Evolutionary conservation across 2,888 invertebrate genomes (phyloP), one percentile per base, ranked within the genome.

Genomic region (Epirrhoe tristata): DNA sequence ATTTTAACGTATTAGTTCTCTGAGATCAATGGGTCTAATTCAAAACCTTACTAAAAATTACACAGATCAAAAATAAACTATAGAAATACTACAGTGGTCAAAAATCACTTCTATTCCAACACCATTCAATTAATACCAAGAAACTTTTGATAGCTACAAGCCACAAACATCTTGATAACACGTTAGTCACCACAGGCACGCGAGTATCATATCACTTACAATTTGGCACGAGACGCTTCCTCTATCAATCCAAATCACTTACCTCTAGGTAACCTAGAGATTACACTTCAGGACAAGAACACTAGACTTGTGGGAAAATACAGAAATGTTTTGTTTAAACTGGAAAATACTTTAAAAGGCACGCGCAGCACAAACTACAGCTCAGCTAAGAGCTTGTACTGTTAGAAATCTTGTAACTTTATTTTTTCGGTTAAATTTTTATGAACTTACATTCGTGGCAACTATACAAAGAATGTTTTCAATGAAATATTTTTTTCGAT

Each of bases 241-340:
- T 83, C 82, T 78, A 83, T 84, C 84, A 86, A 85, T 88, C 83
- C 80, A 82, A 74, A 87, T 86, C 84, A 86, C 71, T 81, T 81
- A 82, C 83, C 79, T 75, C 79, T 83, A 83, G 85, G 86, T 84
- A 85, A 81, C 72, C 82, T 83, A 81, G 74, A 46, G 31, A 71
- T 67, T 82, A 73, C 71, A 75, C 62, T 80, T 60, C 59, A 17
- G 75, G 80, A 70, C 82, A 75, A 16, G 32, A 8, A 24, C 57
- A 59, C 39, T 51, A 34, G 31, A 39, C 48, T 58, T 66, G 57
- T 62, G 36, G 50, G 54, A 57, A 55, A 32, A 43, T 43, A 12
- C 39, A 34, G 58, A 54, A 24, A 34, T 36, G 14, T 53, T 54
- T 54, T 48, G 57, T 53, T 58, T 6, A 8, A 56, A 63, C 56